These are phyloP conservation scores for Bugulina stolonifera DNA, from an alignment of 2,888 invertebrate genomes.

Conservation along the genomic window DNA sequence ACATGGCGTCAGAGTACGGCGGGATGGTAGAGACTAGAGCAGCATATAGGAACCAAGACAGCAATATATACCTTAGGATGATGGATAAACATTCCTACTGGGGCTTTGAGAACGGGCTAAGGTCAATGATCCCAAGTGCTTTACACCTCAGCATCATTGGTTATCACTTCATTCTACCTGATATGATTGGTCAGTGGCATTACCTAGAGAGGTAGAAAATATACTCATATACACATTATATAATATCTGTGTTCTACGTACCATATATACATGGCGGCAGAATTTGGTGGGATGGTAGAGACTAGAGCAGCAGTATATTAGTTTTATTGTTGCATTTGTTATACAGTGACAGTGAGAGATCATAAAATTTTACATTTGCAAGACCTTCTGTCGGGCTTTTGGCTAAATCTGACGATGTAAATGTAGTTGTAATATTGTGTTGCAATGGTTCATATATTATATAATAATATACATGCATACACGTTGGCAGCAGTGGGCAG, in stretches of 20 bases:
- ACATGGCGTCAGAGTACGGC: background rate
- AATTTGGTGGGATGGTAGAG: constrained; percentile 12
- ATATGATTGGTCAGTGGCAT: constrained; percentile 70
- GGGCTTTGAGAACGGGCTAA: constrained; percentile 68
- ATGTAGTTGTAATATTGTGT: too few species aligned
- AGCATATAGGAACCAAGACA: constrained; percentile 21
- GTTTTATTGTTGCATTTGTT: too few species aligned
- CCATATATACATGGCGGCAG: background rate
- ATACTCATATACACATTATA: too few species aligned
- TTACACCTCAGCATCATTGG: constrained; percentile 65
- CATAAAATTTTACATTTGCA: too few species aligned
- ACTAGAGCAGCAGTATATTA: constrained; percentile 10
- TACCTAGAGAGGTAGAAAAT: constrained; percentile 39
- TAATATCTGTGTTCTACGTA: too few species aligned
- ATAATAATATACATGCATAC: too few species aligned
- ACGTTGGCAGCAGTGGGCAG: too few species aligned
- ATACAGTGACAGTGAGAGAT: too few species aligned
- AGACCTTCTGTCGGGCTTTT: too few species aligned
- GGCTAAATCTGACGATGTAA: too few species aligned
- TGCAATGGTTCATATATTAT: too few species aligned
- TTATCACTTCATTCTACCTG: constrained; percentile 82
- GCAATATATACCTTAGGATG: constrained; percentile 52
- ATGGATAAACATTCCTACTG: constrained; percentile 83
- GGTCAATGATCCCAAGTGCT: constrained; percentile 76
- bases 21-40: constrained; percentile 1